These are phyloP conservation scores for Poeciliopsis prolifica DNA, from an alignment of 2,113 vertebrate genomes.

Conservation along the genomic window DNA sequence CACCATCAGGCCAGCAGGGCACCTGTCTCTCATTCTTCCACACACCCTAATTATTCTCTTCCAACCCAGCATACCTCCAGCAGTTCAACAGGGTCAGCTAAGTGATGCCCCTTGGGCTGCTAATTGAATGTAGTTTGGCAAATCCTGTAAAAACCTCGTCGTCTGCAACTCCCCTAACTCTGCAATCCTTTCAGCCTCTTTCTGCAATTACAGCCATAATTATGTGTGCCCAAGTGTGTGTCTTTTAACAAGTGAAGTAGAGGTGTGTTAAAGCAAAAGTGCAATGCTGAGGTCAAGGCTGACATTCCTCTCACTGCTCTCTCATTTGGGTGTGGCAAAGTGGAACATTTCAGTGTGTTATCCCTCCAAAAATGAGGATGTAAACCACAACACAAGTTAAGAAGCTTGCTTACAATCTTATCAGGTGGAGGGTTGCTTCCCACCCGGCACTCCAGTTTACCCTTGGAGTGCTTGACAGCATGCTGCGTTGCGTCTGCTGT, in stretches of 20 bases:
- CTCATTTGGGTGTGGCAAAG: conserved; percentile 13
- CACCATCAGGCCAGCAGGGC: conserved; percentile 58
- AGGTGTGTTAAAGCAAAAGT: conserved; percentile 39
- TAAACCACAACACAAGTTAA: conserved; percentile 24
- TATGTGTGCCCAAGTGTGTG: conserved; percentile 22
- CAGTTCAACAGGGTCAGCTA: conserved; percentile 68
- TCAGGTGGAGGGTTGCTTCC: conserved; percentile 87
- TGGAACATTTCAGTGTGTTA: neutral
- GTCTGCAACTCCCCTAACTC: conserved; percentile 41
- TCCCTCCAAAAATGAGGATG: conserved; percentile 27
- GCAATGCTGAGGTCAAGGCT: conserved; percentile 63
- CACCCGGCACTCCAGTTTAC: conserved; percentile 88
- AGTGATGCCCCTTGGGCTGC: conserved; percentile 63
- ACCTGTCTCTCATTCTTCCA: conserved; percentile 72
- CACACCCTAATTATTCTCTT: conserved; percentile 77
- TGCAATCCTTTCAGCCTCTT: conserved; percentile 27
- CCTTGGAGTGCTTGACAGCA: conserved; percentile 85
- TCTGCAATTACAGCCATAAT: conserved; percentile 47
- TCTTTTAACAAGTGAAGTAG: conserved; percentile 25
- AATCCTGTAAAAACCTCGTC: conserved; percentile 26
- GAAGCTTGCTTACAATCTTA: conserved; percentile 84
- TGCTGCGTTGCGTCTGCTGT: conserved; percentile 82
- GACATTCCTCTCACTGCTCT: conserved; percentile 40
- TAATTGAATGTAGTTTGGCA: conserved; percentile 61
- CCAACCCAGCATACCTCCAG: conserved; percentile 56